Percentiles rank a stretch among this genome's conserved stretches.
phyloP scores from a whole-genome alignment of 2,888 invertebrate genomes.

The Chaetoderma sp. region DNA sequence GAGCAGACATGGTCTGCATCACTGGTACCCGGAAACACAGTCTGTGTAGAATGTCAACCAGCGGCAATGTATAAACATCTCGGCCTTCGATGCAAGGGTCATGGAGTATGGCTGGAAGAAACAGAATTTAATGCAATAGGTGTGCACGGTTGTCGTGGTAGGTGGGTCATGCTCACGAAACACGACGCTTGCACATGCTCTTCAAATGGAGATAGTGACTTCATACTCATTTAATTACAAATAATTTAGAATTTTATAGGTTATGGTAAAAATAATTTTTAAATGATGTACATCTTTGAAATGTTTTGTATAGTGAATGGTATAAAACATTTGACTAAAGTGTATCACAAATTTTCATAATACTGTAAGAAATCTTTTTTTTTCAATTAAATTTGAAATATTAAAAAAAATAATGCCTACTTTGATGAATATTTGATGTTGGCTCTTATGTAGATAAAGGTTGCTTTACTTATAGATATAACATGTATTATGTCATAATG shows the following conservation, averaged over 20 bases:
- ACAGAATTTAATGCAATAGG: slow-evolving; percentile 88
- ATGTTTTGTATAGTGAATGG: too few relatives aligned
- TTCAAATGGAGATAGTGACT: slow-evolving; percentile 55
- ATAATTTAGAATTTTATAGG: neutral
- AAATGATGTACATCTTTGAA: too few relatives aligned
- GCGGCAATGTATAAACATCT: slow-evolving; percentile 82
- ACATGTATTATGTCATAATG: too few relatives aligned
- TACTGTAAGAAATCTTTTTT: too few relatives aligned
- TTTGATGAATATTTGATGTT: too few relatives aligned
- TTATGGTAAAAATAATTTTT: too few relatives aligned
- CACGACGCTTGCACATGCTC: slow-evolving; percentile 66
- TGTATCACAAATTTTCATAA: too few relatives aligned
- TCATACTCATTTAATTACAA: slow-evolving; percentile 69
- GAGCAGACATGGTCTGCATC: slow-evolving; percentile 72
- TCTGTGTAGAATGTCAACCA: slow-evolving; percentile 86
- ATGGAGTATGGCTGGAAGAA: slow-evolving; percentile 81
- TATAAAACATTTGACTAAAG: too few relatives aligned
- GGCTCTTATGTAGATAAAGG: too few relatives aligned
- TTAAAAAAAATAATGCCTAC: too few relatives aligned
- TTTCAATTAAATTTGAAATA: too few relatives aligned
- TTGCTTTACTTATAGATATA: too few relatives aligned
- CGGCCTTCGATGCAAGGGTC: slow-evolving; percentile 83
- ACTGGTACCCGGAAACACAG: slow-evolving; percentile 74
- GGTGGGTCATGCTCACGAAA: slow-evolving; percentile 78
- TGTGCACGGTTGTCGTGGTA: slow-evolving; percentile 89